Conservation (phyloP, 2,797 vertebrate species). For the Schizopygopsis pylzovi region DNA sequence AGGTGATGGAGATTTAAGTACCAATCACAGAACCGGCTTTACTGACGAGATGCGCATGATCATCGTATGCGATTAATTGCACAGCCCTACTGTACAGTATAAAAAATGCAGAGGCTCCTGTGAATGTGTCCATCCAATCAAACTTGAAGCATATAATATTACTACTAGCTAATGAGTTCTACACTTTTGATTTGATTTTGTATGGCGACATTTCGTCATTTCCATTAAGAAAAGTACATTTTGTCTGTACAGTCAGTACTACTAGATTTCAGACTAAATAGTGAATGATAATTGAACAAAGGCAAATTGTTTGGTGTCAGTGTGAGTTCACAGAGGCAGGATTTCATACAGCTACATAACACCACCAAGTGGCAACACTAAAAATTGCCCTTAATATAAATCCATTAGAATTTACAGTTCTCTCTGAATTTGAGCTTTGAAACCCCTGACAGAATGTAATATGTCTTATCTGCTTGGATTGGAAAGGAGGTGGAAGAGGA, state of each 20-base stretch:
- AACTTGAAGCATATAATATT: not conserved
- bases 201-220: no score
- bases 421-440: not conserved
- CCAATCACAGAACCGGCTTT: no score
- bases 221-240: not conserved
- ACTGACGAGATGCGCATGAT: no score
- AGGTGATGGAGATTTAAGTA: no score
- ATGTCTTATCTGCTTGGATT: not conserved
- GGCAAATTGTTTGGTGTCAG: not conserved
- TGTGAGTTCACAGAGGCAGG: not conserved
- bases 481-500: not conserved
- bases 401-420: not conserved
- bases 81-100: not conserved
- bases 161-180: not conserved
- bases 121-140: not conserved
- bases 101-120: not conserved
- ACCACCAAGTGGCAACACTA: slow-evolving; percentile 49
- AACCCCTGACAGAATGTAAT: not conserved
- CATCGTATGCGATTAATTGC: no score
- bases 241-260: not conserved
- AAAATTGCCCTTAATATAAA: not conserved
- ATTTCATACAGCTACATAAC: slow-evolving; percentile 19
- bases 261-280: not conserved
- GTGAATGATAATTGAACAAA: not conserved
- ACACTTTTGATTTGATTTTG: not conserved